Evolutionary conservation across 2,888 invertebrate species (phyloP).

Genomic region (Hartigia nigra): DNA sequence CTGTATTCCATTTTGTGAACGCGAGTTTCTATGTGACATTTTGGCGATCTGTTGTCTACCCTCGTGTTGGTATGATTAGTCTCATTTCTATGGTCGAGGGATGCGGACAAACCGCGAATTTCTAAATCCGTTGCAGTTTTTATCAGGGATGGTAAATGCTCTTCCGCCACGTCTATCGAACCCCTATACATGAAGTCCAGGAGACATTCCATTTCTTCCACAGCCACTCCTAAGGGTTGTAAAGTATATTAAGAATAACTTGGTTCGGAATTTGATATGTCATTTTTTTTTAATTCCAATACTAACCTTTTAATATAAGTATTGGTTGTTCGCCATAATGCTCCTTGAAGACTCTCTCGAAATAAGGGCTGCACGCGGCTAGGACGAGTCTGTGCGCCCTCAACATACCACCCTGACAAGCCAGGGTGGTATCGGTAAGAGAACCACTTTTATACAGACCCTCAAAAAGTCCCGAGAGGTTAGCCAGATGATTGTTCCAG

Average conservation of each 20-base stretch:
- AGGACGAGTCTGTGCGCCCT: constrained; percentile 79
- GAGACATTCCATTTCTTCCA: constrained; percentile 75
- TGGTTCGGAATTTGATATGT: background rate
- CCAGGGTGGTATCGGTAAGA: constrained; percentile 77
- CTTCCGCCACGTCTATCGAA: constrained; percentile 74
- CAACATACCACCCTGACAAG: constrained; percentile 78
- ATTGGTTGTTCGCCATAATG: constrained; percentile 81
- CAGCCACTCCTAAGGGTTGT: constrained; percentile 68
- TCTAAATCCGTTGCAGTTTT: constrained; percentile 77
- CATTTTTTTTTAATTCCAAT: background rate
- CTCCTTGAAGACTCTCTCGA: constrained; percentile 80
- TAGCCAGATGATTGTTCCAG: constrained; percentile 81
- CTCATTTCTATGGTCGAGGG: constrained; percentile 69
- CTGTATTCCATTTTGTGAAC: constrained; percentile 50
- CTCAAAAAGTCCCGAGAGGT: constrained; percentile 77
- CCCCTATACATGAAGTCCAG: constrained; percentile 80
- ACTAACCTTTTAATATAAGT: constrained; percentile 72
- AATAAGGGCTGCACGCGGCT: constrained; percentile 81
- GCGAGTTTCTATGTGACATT: constrained; percentile 51
- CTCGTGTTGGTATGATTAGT: constrained; percentile 71
- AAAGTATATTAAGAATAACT: constrained; percentile 9
- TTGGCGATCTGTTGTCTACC: constrained; percentile 49
- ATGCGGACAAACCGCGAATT: constrained; percentile 73
- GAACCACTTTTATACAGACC: constrained; percentile 77
- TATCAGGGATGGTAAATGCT: constrained; percentile 73